Base-by-base conservation (phyloP, 2,888 invertebrate genomes). In the Papilio protenor region DNA sequence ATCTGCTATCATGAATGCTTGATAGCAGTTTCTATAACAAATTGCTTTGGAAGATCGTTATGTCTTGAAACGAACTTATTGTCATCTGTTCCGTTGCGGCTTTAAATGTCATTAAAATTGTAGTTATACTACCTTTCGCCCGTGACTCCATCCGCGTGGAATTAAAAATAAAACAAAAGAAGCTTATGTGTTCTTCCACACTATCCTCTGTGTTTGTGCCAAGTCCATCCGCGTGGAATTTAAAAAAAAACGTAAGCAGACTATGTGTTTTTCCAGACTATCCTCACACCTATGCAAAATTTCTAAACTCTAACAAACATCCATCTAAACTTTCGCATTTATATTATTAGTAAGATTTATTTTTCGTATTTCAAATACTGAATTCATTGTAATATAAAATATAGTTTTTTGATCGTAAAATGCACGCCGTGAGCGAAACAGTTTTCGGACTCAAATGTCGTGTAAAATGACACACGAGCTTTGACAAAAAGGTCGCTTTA, bases 1-100 rank as follows among this genome's bases (percentile, higher is more conserved):
- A 74, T 74, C 74, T 61, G 74, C 74, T 61, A 61, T 73, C 61
- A 16, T 74, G 74, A 74, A 73, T 73, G 61, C 61, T 73, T 73
- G 45, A 61, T 74, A 61, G 74, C 61, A 47, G 59, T 74, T 74
- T 59, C 23, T 16, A 16, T 64, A 64, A 64, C 27, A 74, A 74
- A 74, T 16, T 59, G 61, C 61, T 61, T 11, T 21, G 0, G 23
- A 47, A 45, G 23, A 61, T 23, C 74, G 47, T 61, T 74, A 57
- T 74, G 61, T 27, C 47, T 64, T 61, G 61, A 18, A 74, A 47
- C 61, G 74, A 16, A n/a, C 59, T 61, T 73, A 74, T 61, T 59
- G 47, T 73, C 59, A 47, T 45, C 61, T 73, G 73, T 27, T 10
- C 1, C 14, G 27, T 5, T 21, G 47, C 5, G n/a, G 40, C 27